Conservation (phyloP, 1,140 invertebrate genomes). For the Drosophila serrata region DNA sequence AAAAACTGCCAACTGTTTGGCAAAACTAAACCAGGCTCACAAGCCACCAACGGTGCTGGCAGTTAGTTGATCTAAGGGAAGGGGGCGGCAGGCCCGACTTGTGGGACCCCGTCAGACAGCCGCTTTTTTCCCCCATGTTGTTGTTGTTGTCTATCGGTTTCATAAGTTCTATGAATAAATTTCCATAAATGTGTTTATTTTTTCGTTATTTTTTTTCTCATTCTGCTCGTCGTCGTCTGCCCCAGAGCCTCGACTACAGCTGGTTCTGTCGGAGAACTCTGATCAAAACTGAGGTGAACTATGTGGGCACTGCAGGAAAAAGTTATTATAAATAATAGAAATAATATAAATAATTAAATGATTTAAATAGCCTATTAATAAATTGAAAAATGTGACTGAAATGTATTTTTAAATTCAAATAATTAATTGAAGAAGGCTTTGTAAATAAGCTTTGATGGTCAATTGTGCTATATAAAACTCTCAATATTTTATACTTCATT, state of each 20-base stretch:
- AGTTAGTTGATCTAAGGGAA: background rate
- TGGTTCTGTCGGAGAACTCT: constrained; percentile 48
- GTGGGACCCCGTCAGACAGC: constrained; percentile 74
- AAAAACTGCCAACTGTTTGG: constrained; percentile 68
- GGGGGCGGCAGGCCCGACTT: constrained; percentile 44
- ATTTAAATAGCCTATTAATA: background rate
- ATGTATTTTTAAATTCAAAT: background rate
- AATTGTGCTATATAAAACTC: too few species aligned
- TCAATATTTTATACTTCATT: background rate
- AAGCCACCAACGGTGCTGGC: constrained; percentile 64
- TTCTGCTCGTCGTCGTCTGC: constrained; percentile 59
- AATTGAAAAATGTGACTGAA: background rate
- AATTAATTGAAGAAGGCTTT: background rate
- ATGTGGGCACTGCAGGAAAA: constrained; percentile 29
- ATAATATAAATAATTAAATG: too few species aligned
- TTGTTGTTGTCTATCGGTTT: constrained; percentile 76
- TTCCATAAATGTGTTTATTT: constrained; percentile 84
- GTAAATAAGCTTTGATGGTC: background rate
- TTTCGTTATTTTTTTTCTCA: constrained; percentile 48
- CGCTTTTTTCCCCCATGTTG: constrained; percentile 56
- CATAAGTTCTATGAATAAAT: constrained; percentile 85
- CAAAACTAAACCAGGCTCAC: constrained; percentile 80
- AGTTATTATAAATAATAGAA: background rate
- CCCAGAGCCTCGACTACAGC: constrained; percentile 60
- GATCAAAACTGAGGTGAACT: constrained; percentile 57